These are phyloP conservation scores for Heliornis fulica DNA, from an alignment of 2,113 vertebrate species.

Conservation along the genomic window DNA sequence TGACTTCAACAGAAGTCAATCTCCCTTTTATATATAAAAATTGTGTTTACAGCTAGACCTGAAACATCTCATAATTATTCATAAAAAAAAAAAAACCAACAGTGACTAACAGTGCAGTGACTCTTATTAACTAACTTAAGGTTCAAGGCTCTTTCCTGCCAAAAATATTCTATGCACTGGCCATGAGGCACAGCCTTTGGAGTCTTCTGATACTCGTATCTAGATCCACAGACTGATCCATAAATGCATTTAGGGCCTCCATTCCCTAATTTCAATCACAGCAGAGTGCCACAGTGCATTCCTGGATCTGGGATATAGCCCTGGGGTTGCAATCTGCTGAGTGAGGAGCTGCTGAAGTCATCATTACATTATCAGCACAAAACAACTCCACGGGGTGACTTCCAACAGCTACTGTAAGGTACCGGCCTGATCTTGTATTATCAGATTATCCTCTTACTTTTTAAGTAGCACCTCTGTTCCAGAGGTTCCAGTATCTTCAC, in stretches of 20 bases:
- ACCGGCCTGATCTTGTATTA: neutral
- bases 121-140: neutral
- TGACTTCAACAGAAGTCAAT: neutral
- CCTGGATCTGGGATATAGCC: neutral
- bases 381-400: accelerated
- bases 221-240: neutral
- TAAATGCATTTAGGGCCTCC: neutral
- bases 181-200: neutral
- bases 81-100: neutral
- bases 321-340: neutral
- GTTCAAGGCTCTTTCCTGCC: neutral
- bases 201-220: neutral
- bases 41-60: neutral
- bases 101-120: neutral
- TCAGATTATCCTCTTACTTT: neutral
- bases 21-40: neutral
- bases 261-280: neutral
- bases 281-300: neutral
- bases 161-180: neutral
- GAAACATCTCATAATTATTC: neutral
- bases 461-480: neutral
- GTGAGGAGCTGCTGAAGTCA: neutral
- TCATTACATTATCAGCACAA: neutral
- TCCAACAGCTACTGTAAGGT: neutral
- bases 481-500: neutral